Evolutionary conservation across 2,113 vertebrate genomes (phyloP).

Genomic region (Sinocyclocheilus rhinocerous): DNA sequence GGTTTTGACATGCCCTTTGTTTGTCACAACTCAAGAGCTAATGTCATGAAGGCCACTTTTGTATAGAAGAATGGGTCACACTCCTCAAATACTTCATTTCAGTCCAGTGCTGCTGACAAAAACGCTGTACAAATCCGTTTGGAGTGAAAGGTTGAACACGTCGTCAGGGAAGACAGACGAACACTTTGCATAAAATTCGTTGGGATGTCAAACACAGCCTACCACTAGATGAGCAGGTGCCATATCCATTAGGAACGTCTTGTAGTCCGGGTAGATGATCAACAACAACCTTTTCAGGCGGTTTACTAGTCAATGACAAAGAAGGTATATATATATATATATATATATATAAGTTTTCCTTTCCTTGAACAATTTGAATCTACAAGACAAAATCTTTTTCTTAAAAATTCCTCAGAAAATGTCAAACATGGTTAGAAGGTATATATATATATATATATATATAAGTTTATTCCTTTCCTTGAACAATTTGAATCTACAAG

Average conservation of each 20-base stretch:
- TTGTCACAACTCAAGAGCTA: background rate
- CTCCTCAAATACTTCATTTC: background rate
- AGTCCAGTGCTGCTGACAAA: background rate
- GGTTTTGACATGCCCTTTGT: constrained; percentile 45
- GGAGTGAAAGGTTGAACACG: constrained; percentile 8
- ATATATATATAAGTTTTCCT: too few species aligned
- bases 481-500: too few species aligned
- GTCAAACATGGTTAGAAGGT: too few species aligned
- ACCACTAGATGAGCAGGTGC: constrained; percentile 48
- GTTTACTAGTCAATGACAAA: background rate
- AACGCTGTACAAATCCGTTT: background rate
- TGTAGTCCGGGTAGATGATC: background rate
- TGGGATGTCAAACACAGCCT: constrained; percentile 40
- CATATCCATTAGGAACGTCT: background rate
- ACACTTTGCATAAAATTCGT: constrained; percentile 57
- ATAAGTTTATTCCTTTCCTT: too few species aligned
- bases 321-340: background rate
- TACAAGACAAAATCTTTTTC: too few species aligned
- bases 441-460: too few species aligned
- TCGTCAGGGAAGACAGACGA: constrained; percentile 44
- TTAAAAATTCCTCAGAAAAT: too few species aligned
- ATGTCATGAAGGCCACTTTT: background rate
- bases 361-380: too few species aligned
- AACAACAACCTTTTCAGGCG: background rate
- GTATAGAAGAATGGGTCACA: background rate